Evolutionary conservation across 2,888 invertebrate species (phyloP), one percentile per base, ranked within the genome.

Genomic region (Ernsta delagoae): DNA sequence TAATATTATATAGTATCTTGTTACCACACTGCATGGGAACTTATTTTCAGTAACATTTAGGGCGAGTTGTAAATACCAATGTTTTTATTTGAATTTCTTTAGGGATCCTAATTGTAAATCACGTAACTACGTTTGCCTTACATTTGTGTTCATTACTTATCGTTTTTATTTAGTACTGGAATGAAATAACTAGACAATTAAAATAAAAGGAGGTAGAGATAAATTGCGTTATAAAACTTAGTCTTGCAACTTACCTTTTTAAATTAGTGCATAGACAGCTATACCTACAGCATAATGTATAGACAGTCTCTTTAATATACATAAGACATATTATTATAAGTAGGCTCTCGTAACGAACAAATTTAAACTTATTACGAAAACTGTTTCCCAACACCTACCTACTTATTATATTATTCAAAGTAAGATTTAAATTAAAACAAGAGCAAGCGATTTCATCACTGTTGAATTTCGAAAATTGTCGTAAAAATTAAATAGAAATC

Each of bases 401-500:
- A 36, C n/a, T 36, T 31, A 57, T 24, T 9, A 36, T 45, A 62
- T 36, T 68, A 62, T 50, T 68, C 24, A 57, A 62, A 68, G 48
- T 12, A 9, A 16, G 12, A 31, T 67, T 67, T 50, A 54, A 57
- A 53, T 57, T 59, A n/a, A 41, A 69, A 69, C 69, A 69, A 69
- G 68, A 24, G 57, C 31, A 16, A 50, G 62, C 57, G 48, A 62
- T 69, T 69, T 69, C 69, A 43, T 69, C 53, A 70, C 16, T 12
- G 16, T 54, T 31, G 73, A 76, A 77, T 77, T 81, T 78, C 74
- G 78, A 83, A 80, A 83, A 83, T 78, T 80, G 82, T 81, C 83
- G 80, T 78, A 78, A 82, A 85, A 86, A 83, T 84, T 85, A 86
- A 77, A 87, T 89, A 87, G 84, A 88, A 89, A 87, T 85, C 85